Base-by-base conservation (phyloP, 2,888 invertebrate species). In the Furcula furcula region DNA sequence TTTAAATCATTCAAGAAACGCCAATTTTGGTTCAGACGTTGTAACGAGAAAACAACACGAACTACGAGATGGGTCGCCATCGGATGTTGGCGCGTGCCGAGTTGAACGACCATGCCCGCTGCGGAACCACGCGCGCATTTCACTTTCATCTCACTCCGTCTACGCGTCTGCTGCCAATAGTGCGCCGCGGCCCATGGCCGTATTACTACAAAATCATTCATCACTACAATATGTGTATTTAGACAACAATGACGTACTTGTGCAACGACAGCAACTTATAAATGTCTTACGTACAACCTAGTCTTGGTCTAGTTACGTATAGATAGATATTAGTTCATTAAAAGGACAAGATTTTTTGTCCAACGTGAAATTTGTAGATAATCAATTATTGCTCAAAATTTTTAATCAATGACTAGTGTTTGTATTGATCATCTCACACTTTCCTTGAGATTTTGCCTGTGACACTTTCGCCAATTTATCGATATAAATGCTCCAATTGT, bases 91-190 rank as follows among this genome's bases (percentile, higher is more conserved):
- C 86, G 87, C 87, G 87, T 87, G 87, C 87, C 84, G 86, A 74
- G 87, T 87, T 87, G 85, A 88, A 87, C 83, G 87, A 88, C 87
- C 87, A 85, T 62, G 65, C 78, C n/a, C 82, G 84, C 83, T 79
- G 78, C 61, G 65, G 47, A 62, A 65, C 67, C 68, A 72, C 69
- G 75, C 72, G 72, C 68, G 64, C 70, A 65, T 84, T 87, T 87
- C 87, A 87, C 87, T 88, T 87, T 87, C 87, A 76, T 76, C 67
- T 65, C 62, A 72, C 68, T 72, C 69, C 69, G 70, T 50, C 53
- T n/a, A n/a, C n/a, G n/a, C n/a, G n/a, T n/a, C n/a, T n/a, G n/a
- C n/a, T 55, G 50, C 58, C 54, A 47, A 64, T 56, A 52, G 54
- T 54, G 57, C 56, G 39, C 40, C 43, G 39, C 35, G 23, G 36